Conservation (phyloP, 2,113 vertebrate species). For the Leucopsar rothschildi region DNA sequence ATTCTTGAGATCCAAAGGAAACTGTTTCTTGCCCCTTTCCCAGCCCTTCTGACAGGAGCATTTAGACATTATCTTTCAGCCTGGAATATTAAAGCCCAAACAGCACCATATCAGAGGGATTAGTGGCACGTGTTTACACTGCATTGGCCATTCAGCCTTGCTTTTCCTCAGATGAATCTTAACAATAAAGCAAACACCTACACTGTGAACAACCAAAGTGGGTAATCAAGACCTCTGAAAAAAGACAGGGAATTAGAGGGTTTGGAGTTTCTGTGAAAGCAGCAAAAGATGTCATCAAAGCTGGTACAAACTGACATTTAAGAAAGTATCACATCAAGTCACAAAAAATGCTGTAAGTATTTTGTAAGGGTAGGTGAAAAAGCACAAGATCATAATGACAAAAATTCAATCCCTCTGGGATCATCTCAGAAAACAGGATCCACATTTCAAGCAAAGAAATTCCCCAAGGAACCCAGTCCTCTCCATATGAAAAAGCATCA, state of each 20-base stretch:
- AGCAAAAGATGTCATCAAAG: background rate
- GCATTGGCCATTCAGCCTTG: background rate
- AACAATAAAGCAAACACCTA: conserved; percentile 38
- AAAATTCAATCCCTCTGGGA: background rate
- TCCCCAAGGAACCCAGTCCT: background rate
- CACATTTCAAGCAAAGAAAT: background rate
- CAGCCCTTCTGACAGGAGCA: background rate
- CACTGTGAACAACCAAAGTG: background rate
- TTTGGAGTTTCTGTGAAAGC: background rate
- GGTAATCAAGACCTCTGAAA: conserved; percentile 10
- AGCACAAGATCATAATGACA: background rate
- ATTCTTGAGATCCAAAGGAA: background rate
- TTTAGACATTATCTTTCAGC: background rate
- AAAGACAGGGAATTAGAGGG: conserved; percentile 13
- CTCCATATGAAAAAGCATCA: background rate
- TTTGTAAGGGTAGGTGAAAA: background rate
- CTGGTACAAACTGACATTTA: background rate
- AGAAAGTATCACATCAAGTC: background rate
- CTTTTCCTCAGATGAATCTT: conserved; percentile 35
- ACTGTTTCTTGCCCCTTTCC: background rate
- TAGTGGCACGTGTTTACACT: conserved; percentile 37
- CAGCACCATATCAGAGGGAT: background rate
- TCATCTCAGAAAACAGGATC: background rate
- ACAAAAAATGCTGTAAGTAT: background rate
- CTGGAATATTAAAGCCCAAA: conserved; percentile 6